Evolutionary conservation across 2,888 invertebrate species (phyloP).

Genomic region (Amphiduros pacificus): DNA sequence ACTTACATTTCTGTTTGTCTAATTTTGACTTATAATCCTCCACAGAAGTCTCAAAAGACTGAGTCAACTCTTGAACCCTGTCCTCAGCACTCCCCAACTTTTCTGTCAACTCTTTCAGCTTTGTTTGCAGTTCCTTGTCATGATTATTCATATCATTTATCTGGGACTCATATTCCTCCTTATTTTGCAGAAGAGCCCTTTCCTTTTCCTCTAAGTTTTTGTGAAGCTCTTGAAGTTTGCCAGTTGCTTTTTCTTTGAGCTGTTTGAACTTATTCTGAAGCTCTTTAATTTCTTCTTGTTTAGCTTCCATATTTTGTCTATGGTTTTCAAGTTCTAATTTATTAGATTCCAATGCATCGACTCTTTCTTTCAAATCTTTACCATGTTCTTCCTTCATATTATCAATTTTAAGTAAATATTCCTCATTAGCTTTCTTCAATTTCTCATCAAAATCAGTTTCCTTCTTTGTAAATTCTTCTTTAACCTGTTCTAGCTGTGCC

Average conservation of each 20-base stretch:
- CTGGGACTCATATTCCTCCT: slow-evolving; percentile 34
- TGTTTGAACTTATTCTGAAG: slow-evolving; percentile 16
- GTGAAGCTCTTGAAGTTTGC: slow-evolving; percentile 17
- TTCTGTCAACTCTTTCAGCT: slow-evolving; percentile 39
- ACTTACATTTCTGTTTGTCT: slow-evolving; percentile 8
- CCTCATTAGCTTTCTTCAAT: not conserved
- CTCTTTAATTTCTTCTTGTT: slow-evolving; percentile 15
- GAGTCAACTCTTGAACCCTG: slow-evolving; percentile 45
- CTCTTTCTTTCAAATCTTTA: not conserved
- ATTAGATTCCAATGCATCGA: slow-evolving; percentile 6
- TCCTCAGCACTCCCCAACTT: slow-evolving; percentile 43
- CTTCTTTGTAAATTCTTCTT: slow-evolving; percentile 5
- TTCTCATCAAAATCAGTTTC: slow-evolving; percentile 6
- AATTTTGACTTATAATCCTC: slow-evolving; percentile 41
- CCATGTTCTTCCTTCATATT: slow-evolving; percentile 1
- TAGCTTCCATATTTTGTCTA: not conserved
- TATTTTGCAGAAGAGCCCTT: slow-evolving; percentile 1
- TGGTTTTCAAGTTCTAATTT: slow-evolving; percentile 7
- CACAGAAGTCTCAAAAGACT: slow-evolving; percentile 43
- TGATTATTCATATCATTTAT: slow-evolving; percentile 35
- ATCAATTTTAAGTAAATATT: slow-evolving; percentile 9
- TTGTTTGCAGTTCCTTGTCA: slow-evolving; percentile 44
- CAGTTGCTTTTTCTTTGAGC: slow-evolving; percentile 23
- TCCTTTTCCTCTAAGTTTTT: slow-evolving; percentile 2
- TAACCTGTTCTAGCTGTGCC: slow-evolving; percentile 10